A percentile compares a stretch with the other conserved stretches of the same genome.
These are phyloP conservation scores for Nomada ruficornis DNA, from an alignment of 2,888 invertebrate genomes.

Conservation along the genomic window DNA sequence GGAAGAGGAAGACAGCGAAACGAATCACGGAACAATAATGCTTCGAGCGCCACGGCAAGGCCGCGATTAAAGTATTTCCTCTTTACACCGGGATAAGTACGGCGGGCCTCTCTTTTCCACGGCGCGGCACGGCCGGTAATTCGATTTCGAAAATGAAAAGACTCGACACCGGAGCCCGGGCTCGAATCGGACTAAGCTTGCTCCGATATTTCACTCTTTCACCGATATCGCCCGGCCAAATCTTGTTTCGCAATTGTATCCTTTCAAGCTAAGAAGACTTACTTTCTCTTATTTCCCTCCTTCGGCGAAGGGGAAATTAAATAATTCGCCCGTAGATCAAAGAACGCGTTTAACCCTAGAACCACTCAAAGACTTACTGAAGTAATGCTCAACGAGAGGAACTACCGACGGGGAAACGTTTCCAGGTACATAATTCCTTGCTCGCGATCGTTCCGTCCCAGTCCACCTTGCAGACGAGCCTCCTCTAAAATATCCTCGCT, in stretches of 20 bases:
- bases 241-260: slow-evolving; percentile 60
- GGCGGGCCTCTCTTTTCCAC: slow-evolving; percentile 27
- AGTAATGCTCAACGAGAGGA: neutral
- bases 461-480: neutral
- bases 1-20: slow-evolving; percentile 50
- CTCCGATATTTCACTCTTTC: slow-evolving; percentile 38
- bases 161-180: slow-evolving; percentile 25
- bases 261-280: neutral
- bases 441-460: slow-evolving; percentile 3
- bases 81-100: slow-evolving; percentile 54
- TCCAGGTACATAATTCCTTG: neutral
- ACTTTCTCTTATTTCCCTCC: neutral
- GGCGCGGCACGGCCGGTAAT: slow-evolving; percentile 39
- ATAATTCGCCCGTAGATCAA: slow-evolving; percentile 44
- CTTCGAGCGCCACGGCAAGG: slow-evolving; percentile 34
- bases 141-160: slow-evolving; percentile 64
- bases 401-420: slow-evolving; percentile 5
- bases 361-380: neutral
- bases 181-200: neutral
- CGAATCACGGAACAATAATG: slow-evolving; percentile 67
- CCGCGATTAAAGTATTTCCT: slow-evolving; percentile 65
- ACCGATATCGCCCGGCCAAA: slow-evolving; percentile 42
- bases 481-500: neutral
- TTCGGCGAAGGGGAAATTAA: slow-evolving; percentile 28
- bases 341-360: slow-evolving; percentile 36